Base-by-base conservation (phyloP, 1,140 invertebrate genomes). In the Chironomus striatipennis region DNA sequence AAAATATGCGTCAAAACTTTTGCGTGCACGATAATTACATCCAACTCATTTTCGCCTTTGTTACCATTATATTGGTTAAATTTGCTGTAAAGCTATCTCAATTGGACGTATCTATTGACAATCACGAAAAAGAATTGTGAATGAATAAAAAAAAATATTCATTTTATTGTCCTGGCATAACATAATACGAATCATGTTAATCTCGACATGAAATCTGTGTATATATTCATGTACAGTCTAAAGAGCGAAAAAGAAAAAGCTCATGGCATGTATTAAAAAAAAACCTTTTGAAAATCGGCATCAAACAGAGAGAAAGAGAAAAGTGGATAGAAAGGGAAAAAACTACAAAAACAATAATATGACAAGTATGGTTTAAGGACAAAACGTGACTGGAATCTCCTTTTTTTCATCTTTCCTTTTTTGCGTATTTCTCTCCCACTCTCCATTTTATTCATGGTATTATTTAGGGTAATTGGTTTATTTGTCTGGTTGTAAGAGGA, bases 361-460 rank as follows among this genome's bases (percentile, higher is more conserved):
- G 65, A 70, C 18, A 70, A 70, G 20, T 21, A 18, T 70, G 65
- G 65, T 57, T 70, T 70, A 18, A 70, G 65, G 65, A 70, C 65
- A 9, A 70, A 20, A 70, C 65, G 65, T 70, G 65, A 70, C 65
- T 70, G 17, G 65, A 70, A 70, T 18, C 18, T 70, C 7, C 47
- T 21, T 18, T 20, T 20, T 70, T 70, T 8, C 18, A 57, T 57
- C n/a, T 57, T 57, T 57, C 47, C 43, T 57, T 15, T 57, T 57
- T n/a, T 57, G 12, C 47, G n/a, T 57, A n/a, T 57, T 5, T 5
- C 47, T 57, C n/a, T n/a, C n/a, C n/a, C n/a, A n/a, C n/a, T n/a
- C n/a, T 57, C 47, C n/a, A n/a, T 57, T 57, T 57, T 57, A 57
- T 57, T 15, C 47, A 57, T 57, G n/a, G 47, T 15, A 15, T n/a